Base-by-base conservation (phyloP, 2,113 vertebrate species). In the Ceyx cyanopectus region DNA sequence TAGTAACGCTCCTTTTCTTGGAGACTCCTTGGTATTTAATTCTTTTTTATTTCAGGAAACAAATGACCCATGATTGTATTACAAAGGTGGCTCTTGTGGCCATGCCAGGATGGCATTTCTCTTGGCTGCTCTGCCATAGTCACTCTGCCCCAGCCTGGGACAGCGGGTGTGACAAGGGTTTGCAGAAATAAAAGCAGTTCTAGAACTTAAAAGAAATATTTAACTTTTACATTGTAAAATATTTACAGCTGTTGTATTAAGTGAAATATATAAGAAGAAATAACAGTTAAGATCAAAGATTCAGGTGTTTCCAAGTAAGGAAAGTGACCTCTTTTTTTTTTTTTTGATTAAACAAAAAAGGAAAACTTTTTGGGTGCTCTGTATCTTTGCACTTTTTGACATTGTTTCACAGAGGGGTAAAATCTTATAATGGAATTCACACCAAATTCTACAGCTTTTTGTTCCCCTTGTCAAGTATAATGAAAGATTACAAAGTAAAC, bases 11-110 rank as follows among this genome's bases (percentile, higher is more conserved):
- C 57, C 24, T 61, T 69, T 83, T 70, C 77, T 70, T 78, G 37
- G 78, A 77, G 58, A 27, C 19, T 67, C 73, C 83, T 17, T 26
- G 63, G n/a, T 26, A 56, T 67, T 88, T 79, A 87, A 85, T 92
- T 81, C 21, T 50, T 79, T 65, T 91, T 79, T 92, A n/a, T 94
- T 95, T 85, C 92, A 92, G 92, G 87, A 79, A 89, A 76, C 6
- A 85, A 65, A 73, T 65, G 81, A 30, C 37, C 30, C 14, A 29
- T 76, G 65, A 72, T 61, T 68, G 24, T 27, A 30, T 87, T 76
- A 58, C 0, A 3, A 76, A 76, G 63, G 54, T 46, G 50, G 50
- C 17, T 79, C 12, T 72, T 18, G 14, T 79, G 70, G 53, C 46
- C 40, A 43, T 50, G 30, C 21, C 37, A 69, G 58, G 8, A 58